Base-by-base conservation (phyloP, 2,888 invertebrate species). In the Drosophila kanekoi region DNA sequence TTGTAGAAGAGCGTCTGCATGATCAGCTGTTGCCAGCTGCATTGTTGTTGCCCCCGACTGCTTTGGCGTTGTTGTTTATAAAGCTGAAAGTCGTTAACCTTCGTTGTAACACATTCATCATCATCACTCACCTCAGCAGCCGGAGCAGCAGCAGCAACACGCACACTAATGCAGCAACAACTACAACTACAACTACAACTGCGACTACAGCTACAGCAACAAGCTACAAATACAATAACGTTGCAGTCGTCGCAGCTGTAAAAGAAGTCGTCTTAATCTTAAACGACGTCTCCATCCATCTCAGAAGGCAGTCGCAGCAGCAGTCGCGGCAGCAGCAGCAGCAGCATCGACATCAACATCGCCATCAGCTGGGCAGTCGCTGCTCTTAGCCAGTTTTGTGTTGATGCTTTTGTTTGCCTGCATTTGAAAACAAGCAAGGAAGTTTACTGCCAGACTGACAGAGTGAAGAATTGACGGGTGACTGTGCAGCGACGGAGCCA, bases 31-130 rank as follows among this genome's bases (percentile, higher is more conserved):
- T 67, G 48, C 51, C 68, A 38, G 37, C 28, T 57, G 71, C 33
- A 44, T 62, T 60, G 43, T 61, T 69, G 40, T 18, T 28, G 20
- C 10, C 20, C 35, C 33, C 37, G 40, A 28, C 38, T 49, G 56
- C 48, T 60, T 76, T 77, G 71, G 62, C 59, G 58, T 44, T 69
- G 68, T 71, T 75, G 81, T 89, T 88, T 84, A 82, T 86, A 89
- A 86, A 84, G 80, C 84, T 78, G 79, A 84, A 78, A 80, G 89
- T 90, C 90, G 89, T 90, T 90, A 90, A 89, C 90, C 89, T 89
- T 87, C 88, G 87, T 81, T 86, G 89, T 81, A 89, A 88, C 86
- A 89, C 77, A 89, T 85, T 89, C 89, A 89, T 89, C 89, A 88
- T 87, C 89, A 87, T 87, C 89, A 88, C 75, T 88, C 87, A 86